A percentile compares a stretch with the other conserved stretches of the same genome.
Evolutionary conservation across 2,113 vertebrate genomes (phyloP).

Genomic region (Hemichromis elongatus): DNA sequence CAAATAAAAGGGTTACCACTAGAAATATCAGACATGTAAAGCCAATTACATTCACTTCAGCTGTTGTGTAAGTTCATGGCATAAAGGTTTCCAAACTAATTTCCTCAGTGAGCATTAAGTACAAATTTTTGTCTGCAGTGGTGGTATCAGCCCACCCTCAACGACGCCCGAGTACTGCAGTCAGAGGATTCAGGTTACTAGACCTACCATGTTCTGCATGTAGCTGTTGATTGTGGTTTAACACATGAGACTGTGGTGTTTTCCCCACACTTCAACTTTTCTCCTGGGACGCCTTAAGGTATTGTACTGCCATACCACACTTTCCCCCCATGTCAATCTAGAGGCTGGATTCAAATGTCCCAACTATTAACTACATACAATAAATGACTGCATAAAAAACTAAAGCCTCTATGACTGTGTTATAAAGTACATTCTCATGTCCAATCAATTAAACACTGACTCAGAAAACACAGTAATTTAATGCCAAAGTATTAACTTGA

Average conservation of each 20-base stretch:
- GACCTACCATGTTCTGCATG: constrained; percentile 8
- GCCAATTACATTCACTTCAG: constrained; percentile 16
- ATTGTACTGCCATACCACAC: background rate
- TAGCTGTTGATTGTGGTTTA: constrained; percentile 10
- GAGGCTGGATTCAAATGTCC: background rate
- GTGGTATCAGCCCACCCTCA: background rate
- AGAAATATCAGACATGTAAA: constrained; percentile 5
- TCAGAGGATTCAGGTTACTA: constrained; percentile 31
- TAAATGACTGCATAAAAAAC: background rate
- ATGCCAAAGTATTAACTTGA: background rate
- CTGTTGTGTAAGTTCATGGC: background rate
- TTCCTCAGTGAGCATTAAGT: background rate
- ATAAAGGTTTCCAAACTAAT: background rate
- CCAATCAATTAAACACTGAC: background rate
- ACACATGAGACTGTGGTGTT: background rate
- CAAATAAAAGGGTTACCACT: constrained; percentile 17
- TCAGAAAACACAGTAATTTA: background rate
- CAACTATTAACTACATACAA: background rate
- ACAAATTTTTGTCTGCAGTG: background rate
- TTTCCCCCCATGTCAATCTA: background rate
- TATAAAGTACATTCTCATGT: background rate
- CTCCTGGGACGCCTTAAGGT: background rate
- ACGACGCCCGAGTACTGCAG: constrained; percentile 4
- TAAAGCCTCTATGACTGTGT: background rate
- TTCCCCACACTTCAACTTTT: background rate